Evolutionary conservation across 2,888 invertebrate genomes (phyloP).

Genomic region (Gryllus longicercus): DNA sequence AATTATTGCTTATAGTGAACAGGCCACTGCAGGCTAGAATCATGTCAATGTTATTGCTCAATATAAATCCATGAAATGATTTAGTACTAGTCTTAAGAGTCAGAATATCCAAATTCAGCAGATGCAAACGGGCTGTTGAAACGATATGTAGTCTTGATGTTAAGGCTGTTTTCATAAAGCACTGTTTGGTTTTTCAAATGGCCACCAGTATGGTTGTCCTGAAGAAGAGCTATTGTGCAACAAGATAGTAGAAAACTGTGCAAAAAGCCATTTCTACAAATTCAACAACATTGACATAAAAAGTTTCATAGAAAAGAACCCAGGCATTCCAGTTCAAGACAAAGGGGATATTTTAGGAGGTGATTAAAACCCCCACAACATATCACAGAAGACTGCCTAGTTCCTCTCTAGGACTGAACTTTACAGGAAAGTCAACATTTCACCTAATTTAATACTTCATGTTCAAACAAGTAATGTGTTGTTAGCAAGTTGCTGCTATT

Average conservation of each 20-base stretch:
- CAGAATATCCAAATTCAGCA: background rate
- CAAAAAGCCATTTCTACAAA: conserved; percentile 17
- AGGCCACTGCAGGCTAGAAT: too few relatives aligned
- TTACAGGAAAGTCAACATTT: background rate
- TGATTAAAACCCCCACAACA: background rate
- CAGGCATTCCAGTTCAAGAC: conserved; percentile 3
- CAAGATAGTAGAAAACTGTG: background rate
- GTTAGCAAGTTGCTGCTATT: background rate
- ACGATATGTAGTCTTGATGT: background rate
- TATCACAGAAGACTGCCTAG: conserved; percentile 10
- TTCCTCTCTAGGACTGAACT: background rate
- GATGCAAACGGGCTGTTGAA: background rate
- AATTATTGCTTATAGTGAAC: background rate
- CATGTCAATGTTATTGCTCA: too few relatives aligned
- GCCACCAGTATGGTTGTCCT: background rate
- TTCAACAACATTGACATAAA: background rate
- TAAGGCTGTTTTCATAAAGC: background rate
- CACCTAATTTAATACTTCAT: background rate
- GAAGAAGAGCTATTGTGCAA: background rate
- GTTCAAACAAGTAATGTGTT: background rate
- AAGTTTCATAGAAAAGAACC: conserved; percentile 5
- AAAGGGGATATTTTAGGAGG: background rate
- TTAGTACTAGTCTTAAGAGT: background rate
- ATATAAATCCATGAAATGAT: too few relatives aligned
- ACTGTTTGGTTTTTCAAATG: background rate